Evolutionary conservation across 2,888 invertebrate species (phyloP), one percentile per base, ranked within the genome.

Genomic region (Nemoura dubitans): DNA sequence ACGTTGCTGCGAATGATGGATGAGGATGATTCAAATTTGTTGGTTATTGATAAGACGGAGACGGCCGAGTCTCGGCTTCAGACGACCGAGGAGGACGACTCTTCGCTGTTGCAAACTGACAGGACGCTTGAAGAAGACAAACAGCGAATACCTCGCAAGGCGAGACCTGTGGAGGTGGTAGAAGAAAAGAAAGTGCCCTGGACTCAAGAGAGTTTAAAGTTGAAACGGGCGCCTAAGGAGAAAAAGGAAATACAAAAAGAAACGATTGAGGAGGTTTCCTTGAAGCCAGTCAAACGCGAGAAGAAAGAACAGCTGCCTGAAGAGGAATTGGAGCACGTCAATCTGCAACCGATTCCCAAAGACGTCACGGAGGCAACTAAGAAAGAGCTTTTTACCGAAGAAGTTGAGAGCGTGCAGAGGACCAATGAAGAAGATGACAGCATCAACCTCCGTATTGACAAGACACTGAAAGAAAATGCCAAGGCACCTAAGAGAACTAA

Each of bases 211-310:
- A 81, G 78, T 27, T 83, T 88, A 0, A 82, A 84, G 26, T 77
- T 87, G 27, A 88, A 94, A 89, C 92, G 91, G 89, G 91, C 92
- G 87, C 90, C 90, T 89, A 89, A 90, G 27, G 91, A 91, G 85
- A 90, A 88, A 84, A 92, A 92, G 89, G 91, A 91, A 88, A 89
- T 91, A 26, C 89, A 89, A 0, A 91, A 91, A 87, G 92, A 93
- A 89, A 90, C 89, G 10, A 77, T 92, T 7, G 92, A 92, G 89
- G 89, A 90, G 82, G 92, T 95, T n/a, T 92, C 93, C 89, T 90
- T 95, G 88, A 92, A 93, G 89, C 94, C 89, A 36, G 85, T 82
- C 0, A 83, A 88, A 76, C 83, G 86, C 7, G 80, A 27, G 76
- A 29, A 77, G n/a, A 87, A 85, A 80, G 84, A 87, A 21, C n/a